phyloP scores from a whole-genome alignment of 1,140 invertebrate genomes.

The Potamilus streckersoni region DNA sequence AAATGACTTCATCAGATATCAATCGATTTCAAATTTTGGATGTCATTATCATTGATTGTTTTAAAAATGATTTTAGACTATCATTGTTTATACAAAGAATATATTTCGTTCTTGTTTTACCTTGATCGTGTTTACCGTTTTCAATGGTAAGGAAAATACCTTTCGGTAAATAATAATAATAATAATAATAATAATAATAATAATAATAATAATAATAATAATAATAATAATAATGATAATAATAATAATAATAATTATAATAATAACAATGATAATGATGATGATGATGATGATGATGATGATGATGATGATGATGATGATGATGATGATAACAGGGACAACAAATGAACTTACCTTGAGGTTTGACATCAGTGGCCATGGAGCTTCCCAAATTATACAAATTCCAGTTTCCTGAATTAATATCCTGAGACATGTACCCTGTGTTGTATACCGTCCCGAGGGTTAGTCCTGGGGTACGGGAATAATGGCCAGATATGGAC shows the following conservation, averaged over 20 bases:
- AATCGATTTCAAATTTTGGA: too few relatives aligned
- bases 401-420: conserved; percentile 20
- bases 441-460: conserved; percentile 3
- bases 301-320: conserved; percentile 18
- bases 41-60: too few relatives aligned
- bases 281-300: conserved; percentile 15
- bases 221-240: background rate
- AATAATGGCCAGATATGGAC: conserved; percentile 4
- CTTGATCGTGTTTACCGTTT: too few relatives aligned
- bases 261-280: conserved; percentile 5
- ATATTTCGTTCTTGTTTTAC: too few relatives aligned
- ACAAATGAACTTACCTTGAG: conserved; percentile 17
- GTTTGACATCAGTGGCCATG: conserved; percentile 17
- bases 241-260: background rate
- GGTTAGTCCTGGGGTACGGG: conserved; percentile 1
- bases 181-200: background rate
- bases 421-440: conserved; percentile 19
- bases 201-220: background rate
- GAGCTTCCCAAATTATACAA: conserved; percentile 20
- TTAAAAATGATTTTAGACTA: too few relatives aligned
- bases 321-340: conserved; percentile 6
- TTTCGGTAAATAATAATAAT: background rate
- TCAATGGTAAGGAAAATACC: too few relatives aligned
- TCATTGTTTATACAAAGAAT: too few relatives aligned
- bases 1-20: too few relatives aligned